phyloP scores from a whole-genome alignment of 2,888 invertebrate genomes.

The Plebejus melissa region DNA sequence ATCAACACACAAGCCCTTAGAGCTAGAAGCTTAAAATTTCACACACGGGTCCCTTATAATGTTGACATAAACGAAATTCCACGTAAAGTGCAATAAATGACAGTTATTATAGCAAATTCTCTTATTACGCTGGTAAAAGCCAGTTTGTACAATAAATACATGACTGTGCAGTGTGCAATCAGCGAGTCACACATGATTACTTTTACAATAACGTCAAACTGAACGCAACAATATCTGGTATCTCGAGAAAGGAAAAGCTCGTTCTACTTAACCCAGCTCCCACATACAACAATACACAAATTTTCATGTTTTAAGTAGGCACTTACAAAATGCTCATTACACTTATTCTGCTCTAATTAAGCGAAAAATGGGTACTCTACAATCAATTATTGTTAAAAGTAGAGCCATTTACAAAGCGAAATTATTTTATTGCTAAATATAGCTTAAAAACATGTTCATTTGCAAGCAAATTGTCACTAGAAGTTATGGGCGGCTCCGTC shows the following conservation, averaged over 20 bases:
- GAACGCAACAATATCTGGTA: neutral
- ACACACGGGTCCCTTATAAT: neutral
- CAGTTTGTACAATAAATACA: neutral
- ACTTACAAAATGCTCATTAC: neutral
- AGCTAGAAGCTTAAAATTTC: neutral
- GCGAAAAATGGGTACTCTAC: neutral
- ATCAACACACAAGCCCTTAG: neutral
- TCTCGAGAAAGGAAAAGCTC: neutral
- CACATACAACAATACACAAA: neutral
- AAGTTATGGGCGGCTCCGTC: neutral
- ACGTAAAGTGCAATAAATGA: neutral
- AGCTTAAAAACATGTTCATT: neutral
- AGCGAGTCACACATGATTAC: neutral
- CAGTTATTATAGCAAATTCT: no score
- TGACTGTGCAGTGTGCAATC: neutral
- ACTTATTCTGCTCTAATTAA: neutral
- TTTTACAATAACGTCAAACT: neutral
- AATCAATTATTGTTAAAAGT: neutral
- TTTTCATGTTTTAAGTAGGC: neutral
- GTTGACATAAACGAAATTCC: neutral
- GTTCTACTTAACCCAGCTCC: neutral
- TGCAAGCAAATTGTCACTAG: neutral
- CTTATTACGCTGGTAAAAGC: neutral
- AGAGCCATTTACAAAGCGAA: neutral
- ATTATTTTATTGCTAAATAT: neutral